Evolutionary conservation across 2,113 vertebrate species (phyloP).

Genomic region (Microcebus jonahi): DNA sequence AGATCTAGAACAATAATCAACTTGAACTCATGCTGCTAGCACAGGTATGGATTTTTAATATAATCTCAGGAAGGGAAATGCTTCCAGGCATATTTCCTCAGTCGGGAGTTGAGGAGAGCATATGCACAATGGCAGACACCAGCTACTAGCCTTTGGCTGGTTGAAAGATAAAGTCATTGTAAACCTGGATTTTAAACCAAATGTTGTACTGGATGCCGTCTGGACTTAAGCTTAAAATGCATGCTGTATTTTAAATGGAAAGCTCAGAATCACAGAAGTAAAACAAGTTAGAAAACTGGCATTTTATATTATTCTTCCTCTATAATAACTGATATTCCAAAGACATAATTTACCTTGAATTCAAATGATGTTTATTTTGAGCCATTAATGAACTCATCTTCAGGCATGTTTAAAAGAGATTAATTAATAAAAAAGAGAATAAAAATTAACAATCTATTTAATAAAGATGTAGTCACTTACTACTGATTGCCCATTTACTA

Average conservation of each 20-base stretch:
- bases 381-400: neutral
- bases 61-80: conserved; percentile 12
- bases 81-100: conserved; percentile 35
- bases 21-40: neutral
- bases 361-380: conserved; percentile 49
- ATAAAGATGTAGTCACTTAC: neutral
- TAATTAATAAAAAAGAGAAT: neutral
- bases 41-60: conserved; percentile 59
- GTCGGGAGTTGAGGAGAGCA: conserved; percentile 7
- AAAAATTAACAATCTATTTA: neutral
- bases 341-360: neutral
- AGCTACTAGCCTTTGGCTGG: conserved; percentile 38
- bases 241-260: neutral
- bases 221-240: neutral
- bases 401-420: neutral
- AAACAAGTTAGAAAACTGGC: neutral
- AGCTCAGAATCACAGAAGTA: neutral
- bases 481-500: neutral
- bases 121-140: neutral
- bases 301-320: neutral
- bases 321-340: conserved; percentile 13
- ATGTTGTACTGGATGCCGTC: neutral
- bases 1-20: conserved; percentile 51
- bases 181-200: neutral
- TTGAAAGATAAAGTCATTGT: neutral